Base-by-base conservation (phyloP, 2,797 vertebrate genomes). In the Molothrus ater region DNA sequence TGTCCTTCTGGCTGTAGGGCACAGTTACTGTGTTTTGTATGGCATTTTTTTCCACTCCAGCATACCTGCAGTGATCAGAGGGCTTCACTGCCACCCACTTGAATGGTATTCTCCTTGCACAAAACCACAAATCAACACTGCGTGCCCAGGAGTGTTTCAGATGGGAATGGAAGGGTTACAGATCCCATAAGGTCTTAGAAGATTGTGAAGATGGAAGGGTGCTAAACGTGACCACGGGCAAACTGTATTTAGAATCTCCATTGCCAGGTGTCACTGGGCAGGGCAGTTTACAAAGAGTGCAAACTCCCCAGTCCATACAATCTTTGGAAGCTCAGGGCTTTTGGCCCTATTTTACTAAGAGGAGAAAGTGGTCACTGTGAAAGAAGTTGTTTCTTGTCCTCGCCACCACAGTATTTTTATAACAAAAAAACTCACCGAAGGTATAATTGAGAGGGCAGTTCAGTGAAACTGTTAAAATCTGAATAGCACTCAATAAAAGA, bases 301-400 rank as follows among this genome's bases (percentile, higher is more conserved):
- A 1, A 64, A 28, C 13, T 90, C 11, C 11, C 10, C 17, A 17
- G 6, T 26, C 22, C 5, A 0, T 53, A 6, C 2, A 18, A 8
- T 28, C 26, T 61, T 85, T 28, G 60, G 24, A 78, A 43, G 36
- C 13, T 40, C 1, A 0, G 13, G 29, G 22, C 8, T 25, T 80
- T 59, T 31, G 36, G 11, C 25, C 29, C 12, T 38, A 0, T 72
- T 74, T 71, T 31, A 10, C 11, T 36, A 43, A n/a, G 26, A 18
- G 20, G 15, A 2, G 1, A 26, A 79, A 6, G 12, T 32, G 9
- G 20, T 71, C 31, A 17, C 8, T 36, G 32, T 38, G 21, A 38
- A 54, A 36, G 47, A 32, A 65, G 18, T 34, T 72, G 34, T 64
- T 69, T 53, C 4, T 68, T 88, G 26, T 63, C n/a, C 18, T 56